Evolutionary conservation across 37 sponge, comb jelly and placozoan genomes (phyloP).

Genomic region (Ephydatia muelleri): DNA sequence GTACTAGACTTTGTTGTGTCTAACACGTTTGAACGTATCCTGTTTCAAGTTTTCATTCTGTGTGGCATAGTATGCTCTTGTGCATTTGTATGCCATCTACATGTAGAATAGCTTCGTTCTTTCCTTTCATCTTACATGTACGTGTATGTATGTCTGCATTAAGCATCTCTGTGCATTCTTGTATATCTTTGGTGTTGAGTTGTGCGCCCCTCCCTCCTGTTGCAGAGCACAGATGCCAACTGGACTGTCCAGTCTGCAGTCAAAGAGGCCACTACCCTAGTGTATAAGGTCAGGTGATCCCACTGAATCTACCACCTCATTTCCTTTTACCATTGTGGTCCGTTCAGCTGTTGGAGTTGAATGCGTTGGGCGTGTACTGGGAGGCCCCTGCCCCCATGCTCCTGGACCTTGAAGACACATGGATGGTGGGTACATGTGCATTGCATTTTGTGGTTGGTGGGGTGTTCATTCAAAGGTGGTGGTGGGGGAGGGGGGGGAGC

Average conservation of each 20-base stretch:
- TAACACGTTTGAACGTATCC: too few relatives aligned
- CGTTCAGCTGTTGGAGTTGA: constrained; percentile 66
- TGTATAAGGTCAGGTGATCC: constrained; percentile 61
- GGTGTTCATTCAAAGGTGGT: too few relatives aligned
- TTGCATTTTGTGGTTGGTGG: not conserved
- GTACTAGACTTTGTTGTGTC: too few relatives aligned
- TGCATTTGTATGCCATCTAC: not conserved
- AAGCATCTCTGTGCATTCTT: not conserved
- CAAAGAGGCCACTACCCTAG: constrained; percentile 63
- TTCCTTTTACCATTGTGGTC: constrained; percentile 7
- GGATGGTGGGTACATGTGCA: constrained; percentile 41
- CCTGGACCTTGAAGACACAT: constrained; percentile 5
- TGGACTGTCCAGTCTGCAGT: constrained; percentile 56
- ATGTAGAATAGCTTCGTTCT: too few relatives aligned
- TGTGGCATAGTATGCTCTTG: not conserved
- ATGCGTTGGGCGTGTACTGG: constrained; percentile 71
- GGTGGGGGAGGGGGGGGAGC: too few relatives aligned
- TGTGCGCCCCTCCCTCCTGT: too few relatives aligned
- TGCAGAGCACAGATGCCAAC: constrained; percentile 66
- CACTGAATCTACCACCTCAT: not conserved
- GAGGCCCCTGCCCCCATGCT: constrained; percentile 25
- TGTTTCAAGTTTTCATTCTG: too few relatives aligned
- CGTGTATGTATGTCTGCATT: not conserved
- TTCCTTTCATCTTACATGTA: not conserved
- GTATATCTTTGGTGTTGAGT: too few relatives aligned